phyloP scores from a whole-genome alignment of 2,797 vertebrate species.

The Pantherophis alleghaniensis region DNA sequence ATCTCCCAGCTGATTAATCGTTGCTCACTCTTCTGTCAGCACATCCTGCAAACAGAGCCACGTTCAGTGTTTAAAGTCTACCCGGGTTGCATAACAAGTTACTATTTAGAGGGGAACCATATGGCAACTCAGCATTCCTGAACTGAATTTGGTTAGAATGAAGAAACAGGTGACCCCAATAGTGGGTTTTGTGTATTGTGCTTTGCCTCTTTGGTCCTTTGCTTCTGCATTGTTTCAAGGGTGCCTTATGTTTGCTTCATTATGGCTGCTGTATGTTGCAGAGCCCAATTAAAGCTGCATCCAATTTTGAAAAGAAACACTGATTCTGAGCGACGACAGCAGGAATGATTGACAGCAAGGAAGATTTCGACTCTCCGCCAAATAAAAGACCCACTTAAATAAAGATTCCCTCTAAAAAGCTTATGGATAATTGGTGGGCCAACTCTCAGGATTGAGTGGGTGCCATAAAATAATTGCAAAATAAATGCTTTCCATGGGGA shows the following conservation, averaged over 20 bases:
- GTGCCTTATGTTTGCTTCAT: not conserved
- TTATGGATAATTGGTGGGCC: not conserved
- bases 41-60: not conserved
- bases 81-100: slow-evolving; percentile 15
- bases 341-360: not conserved
- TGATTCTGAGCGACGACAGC: not conserved
- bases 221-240: not conserved
- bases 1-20: slow-evolving; percentile 41
- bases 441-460: not conserved
- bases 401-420: not conserved
- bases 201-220: not conserved
- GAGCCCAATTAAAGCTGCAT: not conserved
- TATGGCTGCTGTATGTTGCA: not conserved
- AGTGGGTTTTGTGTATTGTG: not conserved
- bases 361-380: not conserved
- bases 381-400: not conserved
- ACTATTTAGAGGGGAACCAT: slow-evolving; percentile 2
- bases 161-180: not conserved
- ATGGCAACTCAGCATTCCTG: not conserved
- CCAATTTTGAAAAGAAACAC: not conserved
- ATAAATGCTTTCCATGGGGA: not conserved
- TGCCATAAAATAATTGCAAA: not conserved
- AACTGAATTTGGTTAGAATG: not conserved
- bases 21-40: not conserved
- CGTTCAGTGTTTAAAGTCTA: slow-evolving; percentile 5